Evolutionary conservation across 1,140 invertebrate genomes (phyloP).

Genomic region (Drosophila busckii): DNA sequence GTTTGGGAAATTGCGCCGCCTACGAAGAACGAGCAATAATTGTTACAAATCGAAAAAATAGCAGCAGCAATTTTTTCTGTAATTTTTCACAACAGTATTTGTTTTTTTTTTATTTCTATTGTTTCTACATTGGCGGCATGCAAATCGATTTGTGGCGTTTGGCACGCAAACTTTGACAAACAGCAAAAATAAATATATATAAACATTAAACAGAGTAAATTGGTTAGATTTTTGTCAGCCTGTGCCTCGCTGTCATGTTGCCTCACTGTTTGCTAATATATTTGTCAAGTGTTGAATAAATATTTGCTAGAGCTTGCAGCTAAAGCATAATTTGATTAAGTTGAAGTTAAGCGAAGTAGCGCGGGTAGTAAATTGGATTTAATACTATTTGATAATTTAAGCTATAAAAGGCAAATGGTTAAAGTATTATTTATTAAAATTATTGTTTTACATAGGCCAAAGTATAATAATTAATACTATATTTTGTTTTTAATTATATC

Average conservation of each 20-base stretch:
- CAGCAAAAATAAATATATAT: conserved; percentile 5
- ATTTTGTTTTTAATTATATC: too few relatives aligned
- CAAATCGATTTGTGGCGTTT: conserved; percentile 55
- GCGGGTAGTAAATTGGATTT: too few relatives aligned
- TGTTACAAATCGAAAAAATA: conserved; percentile 45
- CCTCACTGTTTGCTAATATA: not conserved
- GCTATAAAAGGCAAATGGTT: too few relatives aligned
- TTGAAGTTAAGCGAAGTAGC: too few relatives aligned
- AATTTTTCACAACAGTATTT: conserved; percentile 41
- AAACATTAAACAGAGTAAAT: conserved; percentile 25
- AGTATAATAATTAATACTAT: too few relatives aligned
- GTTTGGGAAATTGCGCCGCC: conserved; percentile 14
- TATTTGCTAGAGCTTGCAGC: too few relatives aligned
- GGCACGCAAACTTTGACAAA: conserved; percentile 37
- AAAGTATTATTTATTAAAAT: too few relatives aligned
- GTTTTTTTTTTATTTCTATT: conserved; percentile 7
- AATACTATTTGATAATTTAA: too few relatives aligned
- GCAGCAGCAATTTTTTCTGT: conserved; percentile 17
- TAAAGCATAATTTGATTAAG: too few relatives aligned
- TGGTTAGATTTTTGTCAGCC: conserved; percentile 24
- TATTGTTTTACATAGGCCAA: too few relatives aligned
- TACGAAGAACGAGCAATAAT: conserved; percentile 45
- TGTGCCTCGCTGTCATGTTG: conserved; percentile 27
- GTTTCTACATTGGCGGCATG: conserved; percentile 3
- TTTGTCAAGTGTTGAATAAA: not conserved